These are phyloP conservation scores for Echeneis naucrates DNA, from an alignment of 2,797 vertebrate species.

Conservation along the genomic window DNA sequence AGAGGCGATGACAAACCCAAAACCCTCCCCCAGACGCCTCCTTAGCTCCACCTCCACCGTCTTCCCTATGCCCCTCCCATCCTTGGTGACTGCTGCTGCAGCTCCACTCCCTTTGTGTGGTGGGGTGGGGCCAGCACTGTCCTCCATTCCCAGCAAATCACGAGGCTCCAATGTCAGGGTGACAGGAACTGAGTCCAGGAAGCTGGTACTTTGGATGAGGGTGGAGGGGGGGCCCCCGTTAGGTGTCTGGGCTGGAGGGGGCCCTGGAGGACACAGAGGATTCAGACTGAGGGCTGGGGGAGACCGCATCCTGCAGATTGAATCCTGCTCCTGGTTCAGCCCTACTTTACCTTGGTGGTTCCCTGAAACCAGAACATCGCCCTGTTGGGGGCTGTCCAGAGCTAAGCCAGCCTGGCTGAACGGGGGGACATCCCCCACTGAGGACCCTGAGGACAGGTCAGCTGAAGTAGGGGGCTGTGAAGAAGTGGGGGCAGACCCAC, in stretches of 20 bases:
- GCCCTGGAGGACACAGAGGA: slow-evolving; percentile 29
- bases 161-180: slow-evolving; percentile 84
- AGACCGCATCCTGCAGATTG: no score
- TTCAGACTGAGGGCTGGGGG: background rate
- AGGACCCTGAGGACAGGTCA: slow-evolving; percentile 68
- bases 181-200: slow-evolving; percentile 86
- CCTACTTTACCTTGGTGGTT: slow-evolving; percentile 69
- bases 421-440: slow-evolving; percentile 60
- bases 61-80: slow-evolving; percentile 53
- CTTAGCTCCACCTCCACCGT: slow-evolving; percentile 82
- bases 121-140: slow-evolving; percentile 68
- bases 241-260: slow-evolving; percentile 64
- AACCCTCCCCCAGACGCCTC: slow-evolving; percentile 83
- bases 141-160: slow-evolving; percentile 80
- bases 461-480: slow-evolving; percentile 46
- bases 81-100: slow-evolving; percentile 56
- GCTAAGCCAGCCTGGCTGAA: slow-evolving; percentile 73
- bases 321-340: no score
- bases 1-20: slow-evolving; percentile 87
- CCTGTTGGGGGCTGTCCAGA: slow-evolving; percentile 58
- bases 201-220: slow-evolving; percentile 87
- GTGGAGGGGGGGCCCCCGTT: slow-evolving; percentile 60
- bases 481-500: slow-evolving; percentile 44
- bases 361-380: slow-evolving; percentile 36
- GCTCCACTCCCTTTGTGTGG: slow-evolving; percentile 52